Base-by-base conservation (phyloP, 2,797 vertebrate species). In the Ceyx erithaca region DNA sequence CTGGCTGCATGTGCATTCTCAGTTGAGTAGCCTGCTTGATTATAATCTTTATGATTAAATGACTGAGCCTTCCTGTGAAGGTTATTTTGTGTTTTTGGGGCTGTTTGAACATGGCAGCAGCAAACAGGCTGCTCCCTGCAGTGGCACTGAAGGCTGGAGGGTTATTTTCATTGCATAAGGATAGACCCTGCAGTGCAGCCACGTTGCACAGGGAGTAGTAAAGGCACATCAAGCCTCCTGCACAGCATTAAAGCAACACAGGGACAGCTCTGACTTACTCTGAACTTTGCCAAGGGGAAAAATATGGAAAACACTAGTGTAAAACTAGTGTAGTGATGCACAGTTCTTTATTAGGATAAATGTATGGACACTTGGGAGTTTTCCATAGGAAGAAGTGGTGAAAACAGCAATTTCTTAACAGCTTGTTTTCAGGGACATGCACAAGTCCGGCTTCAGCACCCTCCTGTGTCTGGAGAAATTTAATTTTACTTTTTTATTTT, bases 11-110 rank as follows among this genome's bases (percentile, higher is more conserved):
- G 62, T 51, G 72, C 64, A 15, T 90, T 90, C 81, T 93, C 90
- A 80, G 26, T 5, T 51, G 63, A 92, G 41, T 22, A 83, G 64
- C 43, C 73, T 70, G 54, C 80, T 73, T 93, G 90, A 92, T 92
- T 87, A 90, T 61, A 84, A 72, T 79, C 70, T 92, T 85, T 45
- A 83, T 89, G 77, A 91, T 92, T 57, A 89, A 90, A 86, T 71
- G 63, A 33, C 67, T 58, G 45, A 88, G 80, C 49, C 76, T 88
- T 41, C 75, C 87, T 93, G 82, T 79, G 85, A 85, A 94, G 90
- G 67, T 86, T 76, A 84, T 85, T 95, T 70, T 75, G 70, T 79
- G 2, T 43, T 87, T 84, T 67, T 40, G 52, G 64, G 59, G 35
- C 73, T 80, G 46, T 79, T 94, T 88, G 77, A 89, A 73, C 1